Percentiles rank a stretch among this genome's conserved stretches.
Evolutionary conservation across 1,140 invertebrate species (phyloP).

Genomic region (Dinoponera quadriceps): DNA sequence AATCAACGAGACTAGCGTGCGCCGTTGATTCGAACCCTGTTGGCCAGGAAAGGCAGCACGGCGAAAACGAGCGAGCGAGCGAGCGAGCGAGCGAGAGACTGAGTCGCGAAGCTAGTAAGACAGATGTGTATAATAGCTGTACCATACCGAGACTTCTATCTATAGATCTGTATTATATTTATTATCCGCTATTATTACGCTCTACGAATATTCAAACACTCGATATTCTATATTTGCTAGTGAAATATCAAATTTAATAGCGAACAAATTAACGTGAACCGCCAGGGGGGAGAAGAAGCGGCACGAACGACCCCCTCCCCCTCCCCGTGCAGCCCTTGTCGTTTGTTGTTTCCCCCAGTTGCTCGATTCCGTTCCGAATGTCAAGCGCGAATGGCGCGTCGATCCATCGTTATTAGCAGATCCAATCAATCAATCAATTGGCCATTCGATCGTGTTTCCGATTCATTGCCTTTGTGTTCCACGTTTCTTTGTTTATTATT

Average conservation of each 20-base stretch:
- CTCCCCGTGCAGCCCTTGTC: conserved; percentile 31
- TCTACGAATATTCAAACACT: conserved; percentile 82
- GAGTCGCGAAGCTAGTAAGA: conserved; percentile 68
- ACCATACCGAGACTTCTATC: conserved; percentile 84
- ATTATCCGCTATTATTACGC: conserved; percentile 84
- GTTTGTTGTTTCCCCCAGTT: conserved; percentile 53
- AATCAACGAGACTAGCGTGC: conserved; percentile 23
- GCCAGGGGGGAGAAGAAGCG: conserved; percentile 53
- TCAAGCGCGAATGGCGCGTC: neutral
- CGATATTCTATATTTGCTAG: conserved; percentile 85
- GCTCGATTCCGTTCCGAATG: conserved; percentile 16
- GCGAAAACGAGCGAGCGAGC: conserved; percentile 55
- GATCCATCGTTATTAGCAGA: neutral
- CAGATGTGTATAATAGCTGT: conserved; percentile 85
- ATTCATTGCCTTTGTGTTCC: conserved; percentile 49
- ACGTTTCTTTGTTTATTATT: conserved; percentile 67
- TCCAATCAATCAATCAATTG: conserved; percentile 71
- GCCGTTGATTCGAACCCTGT: conserved; percentile 49
- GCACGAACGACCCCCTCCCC: conserved; percentile 38
- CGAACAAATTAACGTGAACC: conserved; percentile 80
- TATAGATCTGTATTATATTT: conserved; percentile 86
- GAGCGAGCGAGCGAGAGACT: conserved; percentile 72
- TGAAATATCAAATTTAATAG: conserved; percentile 85
- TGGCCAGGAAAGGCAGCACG: conserved; percentile 55
- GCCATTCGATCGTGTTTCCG: conserved; percentile 65